Evolutionary conservation across 2,113 vertebrate species (phyloP).

Genomic region (Sapayoa aenigma): DNA sequence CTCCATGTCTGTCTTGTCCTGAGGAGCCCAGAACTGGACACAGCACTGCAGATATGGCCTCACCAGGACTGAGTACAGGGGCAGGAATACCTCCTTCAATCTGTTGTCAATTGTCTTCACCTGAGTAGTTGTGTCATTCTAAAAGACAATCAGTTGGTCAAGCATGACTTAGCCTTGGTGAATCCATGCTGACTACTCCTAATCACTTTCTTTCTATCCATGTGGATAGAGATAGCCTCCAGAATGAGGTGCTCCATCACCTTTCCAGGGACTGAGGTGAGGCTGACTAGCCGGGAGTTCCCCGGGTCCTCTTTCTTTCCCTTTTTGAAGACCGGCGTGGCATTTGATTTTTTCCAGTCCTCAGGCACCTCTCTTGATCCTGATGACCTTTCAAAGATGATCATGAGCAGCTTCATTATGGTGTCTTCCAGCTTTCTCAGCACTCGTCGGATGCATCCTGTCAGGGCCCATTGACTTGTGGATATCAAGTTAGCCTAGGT

Average conservation of each 20-base stretch:
- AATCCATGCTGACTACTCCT: neutral
- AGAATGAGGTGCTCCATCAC: neutral
- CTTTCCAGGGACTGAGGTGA: neutral
- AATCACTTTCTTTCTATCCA: neutral
- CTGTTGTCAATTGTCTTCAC: neutral
- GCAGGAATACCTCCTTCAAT: neutral
- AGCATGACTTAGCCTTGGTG: neutral
- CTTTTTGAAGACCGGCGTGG: neutral
- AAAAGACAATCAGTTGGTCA: neutral
- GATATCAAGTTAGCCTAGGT: neutral
- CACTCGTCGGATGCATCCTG: neutral
- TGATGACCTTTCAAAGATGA: neutral
- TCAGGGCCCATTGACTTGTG: no score
- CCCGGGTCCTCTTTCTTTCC: neutral
- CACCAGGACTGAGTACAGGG: neutral
- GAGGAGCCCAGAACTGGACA: neutral
- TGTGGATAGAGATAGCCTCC: neutral
- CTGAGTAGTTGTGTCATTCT: neutral
- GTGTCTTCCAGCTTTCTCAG: neutral
- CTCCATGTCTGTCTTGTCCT: neutral
- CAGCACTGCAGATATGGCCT: neutral
- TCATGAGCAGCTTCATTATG: neutral
- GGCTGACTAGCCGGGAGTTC: neutral
- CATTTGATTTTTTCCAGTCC: neutral
- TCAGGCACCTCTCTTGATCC: neutral